phyloP scores from a whole-genome alignment of 2,888 invertebrate species.

The Drosophila neotestacea region DNA sequence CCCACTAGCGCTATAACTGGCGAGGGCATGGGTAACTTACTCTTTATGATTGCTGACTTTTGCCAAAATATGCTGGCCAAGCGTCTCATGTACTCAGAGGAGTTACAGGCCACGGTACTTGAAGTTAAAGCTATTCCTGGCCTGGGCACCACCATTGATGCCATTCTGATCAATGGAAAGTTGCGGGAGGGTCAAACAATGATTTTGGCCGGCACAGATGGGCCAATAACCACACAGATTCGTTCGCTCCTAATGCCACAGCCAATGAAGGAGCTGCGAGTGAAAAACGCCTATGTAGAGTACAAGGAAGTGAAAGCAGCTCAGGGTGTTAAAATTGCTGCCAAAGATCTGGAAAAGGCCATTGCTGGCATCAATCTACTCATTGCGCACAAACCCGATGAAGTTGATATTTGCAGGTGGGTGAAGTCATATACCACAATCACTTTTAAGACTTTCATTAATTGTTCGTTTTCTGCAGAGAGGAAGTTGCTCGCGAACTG shows the following conservation, averaged over 20 bases:
- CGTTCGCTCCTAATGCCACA: conserved; percentile 98
- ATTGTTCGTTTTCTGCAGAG: conserved; percentile 85
- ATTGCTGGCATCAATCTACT: conserved; percentile 97
- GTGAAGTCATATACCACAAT: conserved; percentile 13
- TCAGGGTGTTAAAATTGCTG: conserved; percentile 99
- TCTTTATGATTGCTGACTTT: conserved; percentile 96
- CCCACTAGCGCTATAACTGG: conserved; percentile 99
- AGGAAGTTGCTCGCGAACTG: conserved; percentile 95
- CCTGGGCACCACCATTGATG: conserved; percentile 99
- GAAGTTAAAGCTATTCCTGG: conserved; percentile 98
- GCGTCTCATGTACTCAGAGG: conserved; percentile 95
- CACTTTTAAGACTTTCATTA: background rate
- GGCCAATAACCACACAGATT: conserved; percentile 98
- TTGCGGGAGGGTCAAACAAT: conserved; percentile 97
- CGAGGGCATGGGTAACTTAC: conserved; percentile 99
- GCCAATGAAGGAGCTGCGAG: conserved; percentile 97
- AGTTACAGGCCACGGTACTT: conserved; percentile 94
- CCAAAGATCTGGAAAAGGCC: conserved; percentile 98
- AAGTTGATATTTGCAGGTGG: conserved; percentile 93
- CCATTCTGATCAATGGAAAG: conserved; percentile 98
- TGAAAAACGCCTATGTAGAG: conserved; percentile 98
- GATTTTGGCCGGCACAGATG: conserved; percentile 98
- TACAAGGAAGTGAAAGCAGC: conserved; percentile 97
- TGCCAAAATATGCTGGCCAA: conserved; percentile 96
- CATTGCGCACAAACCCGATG: conserved; percentile 96